Conservation (phyloP, 2,113 vertebrate genomes). For the Cyanocitta stelleri region DNA sequence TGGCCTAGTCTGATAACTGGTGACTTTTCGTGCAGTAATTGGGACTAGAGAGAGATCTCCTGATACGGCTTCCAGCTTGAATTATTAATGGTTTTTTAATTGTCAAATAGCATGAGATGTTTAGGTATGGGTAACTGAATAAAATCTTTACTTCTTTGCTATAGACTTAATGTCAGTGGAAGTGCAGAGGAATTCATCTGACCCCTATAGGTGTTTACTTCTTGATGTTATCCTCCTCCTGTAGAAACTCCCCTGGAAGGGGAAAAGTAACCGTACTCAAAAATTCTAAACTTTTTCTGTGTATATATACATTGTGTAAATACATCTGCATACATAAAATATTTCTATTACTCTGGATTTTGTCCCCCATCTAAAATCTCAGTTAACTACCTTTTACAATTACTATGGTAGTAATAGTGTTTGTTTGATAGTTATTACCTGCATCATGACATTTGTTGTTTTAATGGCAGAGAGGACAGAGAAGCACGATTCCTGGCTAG, state of each 20-base stretch:
- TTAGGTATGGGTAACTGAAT: background rate
- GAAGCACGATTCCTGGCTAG: slow-evolving; percentile 94
- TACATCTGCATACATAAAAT: background rate
- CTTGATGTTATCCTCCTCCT: background rate
- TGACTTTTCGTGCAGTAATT: background rate
- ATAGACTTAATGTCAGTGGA: background rate
- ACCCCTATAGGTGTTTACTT: background rate
- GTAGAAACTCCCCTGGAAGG: background rate
- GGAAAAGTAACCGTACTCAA: background rate
- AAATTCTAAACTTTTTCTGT: background rate
- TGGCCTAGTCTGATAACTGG: background rate
- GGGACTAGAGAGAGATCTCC: background rate
- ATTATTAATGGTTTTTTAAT: background rate
- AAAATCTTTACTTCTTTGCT: background rate
- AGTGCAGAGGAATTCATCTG: background rate
- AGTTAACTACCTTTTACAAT: background rate
- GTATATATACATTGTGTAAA: background rate
- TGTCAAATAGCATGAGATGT: background rate
- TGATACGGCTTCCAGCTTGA: background rate
- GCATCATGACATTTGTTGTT: background rate
- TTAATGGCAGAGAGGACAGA: slow-evolving; percentile 85
- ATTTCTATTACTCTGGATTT: background rate
- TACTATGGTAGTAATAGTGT: background rate
- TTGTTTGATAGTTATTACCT: background rate
- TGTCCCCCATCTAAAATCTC: background rate